Conservation (phyloP, 2,888 invertebrate genomes). For the Xanthia icteritia region DNA sequence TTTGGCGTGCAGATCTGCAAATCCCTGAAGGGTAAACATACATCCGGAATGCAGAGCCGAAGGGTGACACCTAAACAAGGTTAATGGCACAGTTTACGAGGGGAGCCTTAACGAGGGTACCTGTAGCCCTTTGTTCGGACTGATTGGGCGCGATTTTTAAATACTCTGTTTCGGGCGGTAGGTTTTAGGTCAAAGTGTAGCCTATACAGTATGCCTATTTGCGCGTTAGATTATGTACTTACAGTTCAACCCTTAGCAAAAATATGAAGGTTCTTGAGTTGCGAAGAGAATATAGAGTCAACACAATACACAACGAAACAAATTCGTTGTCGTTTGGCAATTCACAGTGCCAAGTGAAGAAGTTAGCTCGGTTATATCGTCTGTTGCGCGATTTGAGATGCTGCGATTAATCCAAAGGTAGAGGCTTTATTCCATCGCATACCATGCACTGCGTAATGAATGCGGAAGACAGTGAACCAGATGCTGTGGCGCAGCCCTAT, state of each 20-base stretch:
- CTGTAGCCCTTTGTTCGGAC: conserved; percentile 69
- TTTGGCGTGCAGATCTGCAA: conserved; percentile 50
- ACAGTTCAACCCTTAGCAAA: not conserved
- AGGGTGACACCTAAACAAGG: conserved; percentile 76
- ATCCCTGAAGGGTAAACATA: conserved; percentile 63
- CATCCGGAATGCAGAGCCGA: conserved; percentile 59
- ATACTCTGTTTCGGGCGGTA: conserved; percentile 41
- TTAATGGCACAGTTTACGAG: conserved; percentile 77
- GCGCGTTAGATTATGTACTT: not conserved
- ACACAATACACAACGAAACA: not conserved
- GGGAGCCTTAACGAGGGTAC: conserved; percentile 62
- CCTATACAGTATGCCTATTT: not conserved
- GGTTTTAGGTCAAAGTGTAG: conserved; percentile 45
- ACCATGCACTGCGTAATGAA: not conserved
- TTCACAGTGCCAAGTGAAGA: not conserved
- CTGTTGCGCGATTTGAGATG: not conserved
- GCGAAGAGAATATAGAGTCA: not conserved
- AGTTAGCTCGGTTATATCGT: not conserved
- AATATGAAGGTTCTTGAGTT: not conserved
- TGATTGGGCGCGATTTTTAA: conserved; percentile 72
- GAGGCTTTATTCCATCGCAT: not conserved
- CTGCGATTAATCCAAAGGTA: not conserved
- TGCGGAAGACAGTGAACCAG: not conserved
- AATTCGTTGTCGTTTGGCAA: not conserved
- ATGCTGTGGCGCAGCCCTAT: not conserved